Percentiles rank a stretch among this genome's conserved stretches.
phyloP scores from a whole-genome alignment of 1,140 invertebrate species.

The Carposina sasakii region DNA sequence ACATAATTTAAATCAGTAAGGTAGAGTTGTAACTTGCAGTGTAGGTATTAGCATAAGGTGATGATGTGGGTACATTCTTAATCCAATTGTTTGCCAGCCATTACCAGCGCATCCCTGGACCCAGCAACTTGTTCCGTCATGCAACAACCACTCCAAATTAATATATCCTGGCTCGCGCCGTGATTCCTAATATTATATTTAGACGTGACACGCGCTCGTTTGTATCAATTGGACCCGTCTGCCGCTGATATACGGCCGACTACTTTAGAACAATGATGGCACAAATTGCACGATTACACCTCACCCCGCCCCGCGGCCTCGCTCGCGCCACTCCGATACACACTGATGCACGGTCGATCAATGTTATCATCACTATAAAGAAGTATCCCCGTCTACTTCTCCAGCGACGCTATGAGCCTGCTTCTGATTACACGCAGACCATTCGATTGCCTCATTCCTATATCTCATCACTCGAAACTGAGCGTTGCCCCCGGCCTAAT shows the following conservation, averaged over 20 bases:
- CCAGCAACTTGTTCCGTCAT: slow-evolving; percentile 43
- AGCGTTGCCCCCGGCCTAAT: no score
- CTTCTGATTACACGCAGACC: no score
- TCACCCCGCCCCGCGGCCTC: slow-evolving; percentile 38
- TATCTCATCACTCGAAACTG: no score
- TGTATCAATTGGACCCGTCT: slow-evolving; percentile 70
- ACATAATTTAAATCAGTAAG: no score
- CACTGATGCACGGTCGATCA: slow-evolving; percentile 27
- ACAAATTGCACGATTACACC: slow-evolving; percentile 67
- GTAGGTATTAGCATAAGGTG: no score
- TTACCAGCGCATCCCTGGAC: slow-evolving; percentile 27
- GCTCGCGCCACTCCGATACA: slow-evolving; percentile 35
- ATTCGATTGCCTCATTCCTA: no score
- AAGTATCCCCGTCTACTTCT: no score
- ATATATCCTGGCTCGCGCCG: slow-evolving; percentile 71
- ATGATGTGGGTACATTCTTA: no score
- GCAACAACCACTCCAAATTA: slow-evolving; percentile 63
- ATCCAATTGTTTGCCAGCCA: no score
- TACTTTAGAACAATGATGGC: slow-evolving; percentile 71
- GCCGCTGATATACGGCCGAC: slow-evolving; percentile 65
- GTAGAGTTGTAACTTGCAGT: no score
- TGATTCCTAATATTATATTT: slow-evolving; percentile 73
- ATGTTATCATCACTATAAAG: slow-evolving; percentile 29
- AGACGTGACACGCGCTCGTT: slow-evolving; percentile 71
- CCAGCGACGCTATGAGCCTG: no score